Conservation (phyloP, 2,888 invertebrate species). For the Gisinianus flammeolus region DNA sequence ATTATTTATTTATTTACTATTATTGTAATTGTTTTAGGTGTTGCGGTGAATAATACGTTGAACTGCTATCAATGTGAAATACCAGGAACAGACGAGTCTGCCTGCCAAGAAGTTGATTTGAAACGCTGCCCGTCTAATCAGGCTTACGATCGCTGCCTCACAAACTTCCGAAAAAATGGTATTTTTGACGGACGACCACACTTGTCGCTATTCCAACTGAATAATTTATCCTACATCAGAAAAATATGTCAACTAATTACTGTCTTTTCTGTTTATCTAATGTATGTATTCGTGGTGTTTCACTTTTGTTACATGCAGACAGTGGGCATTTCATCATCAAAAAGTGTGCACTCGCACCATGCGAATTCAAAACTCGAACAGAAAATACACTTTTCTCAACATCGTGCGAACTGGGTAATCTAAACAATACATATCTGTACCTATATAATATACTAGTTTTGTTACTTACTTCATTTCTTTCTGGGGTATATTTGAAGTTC, state of each 20-base stretch:
- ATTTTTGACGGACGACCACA: no score
- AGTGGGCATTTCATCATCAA: conserved; percentile 40
- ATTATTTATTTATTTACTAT: neutral
- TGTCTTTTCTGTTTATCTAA: neutral
- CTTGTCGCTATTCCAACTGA: no score
- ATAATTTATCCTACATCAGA: neutral
- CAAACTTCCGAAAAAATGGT: conserved; percentile 37
- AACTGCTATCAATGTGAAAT: conserved; percentile 40
- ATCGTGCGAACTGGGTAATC: conserved; percentile 31
- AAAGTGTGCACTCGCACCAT: conserved; percentile 40
- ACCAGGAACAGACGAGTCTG: conserved; percentile 31
- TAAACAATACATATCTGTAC: no score
- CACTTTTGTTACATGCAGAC: neutral
- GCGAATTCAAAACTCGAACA: conserved; percentile 35
- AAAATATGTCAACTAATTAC: neutral
- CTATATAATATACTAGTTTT: no score
- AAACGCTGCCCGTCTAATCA: conserved; percentile 28
- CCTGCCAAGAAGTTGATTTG: conserved; percentile 28
- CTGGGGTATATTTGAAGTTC: no score
- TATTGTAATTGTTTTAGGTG: conserved; percentile 32
- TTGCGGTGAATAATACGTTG: conserved; percentile 35
- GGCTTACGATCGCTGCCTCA: conserved; percentile 39
- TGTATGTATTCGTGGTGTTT: neutral
- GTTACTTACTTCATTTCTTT: no score
- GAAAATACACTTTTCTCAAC: conserved; percentile 35